phyloP scores from a whole-genome alignment of 2,797 vertebrate genomes.

The Bradypus variegatus region DNA sequence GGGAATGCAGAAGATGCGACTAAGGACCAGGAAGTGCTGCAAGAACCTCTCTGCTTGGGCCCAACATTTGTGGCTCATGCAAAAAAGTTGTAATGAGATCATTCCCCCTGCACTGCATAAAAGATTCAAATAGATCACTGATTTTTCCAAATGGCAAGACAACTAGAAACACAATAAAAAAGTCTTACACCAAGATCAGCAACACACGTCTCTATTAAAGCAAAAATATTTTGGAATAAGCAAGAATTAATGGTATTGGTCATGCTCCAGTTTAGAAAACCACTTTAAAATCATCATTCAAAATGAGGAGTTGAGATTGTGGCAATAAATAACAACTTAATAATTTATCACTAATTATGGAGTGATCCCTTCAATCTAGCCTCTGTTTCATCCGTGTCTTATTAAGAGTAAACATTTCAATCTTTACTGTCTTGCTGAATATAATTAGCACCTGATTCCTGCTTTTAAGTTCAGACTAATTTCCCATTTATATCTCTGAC shows the following conservation, averaged over 20 bases:
- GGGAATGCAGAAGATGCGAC: not conserved
- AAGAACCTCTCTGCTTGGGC: not conserved
- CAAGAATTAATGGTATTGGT: not conserved
- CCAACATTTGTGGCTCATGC: not conserved
- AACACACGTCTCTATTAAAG: not conserved
- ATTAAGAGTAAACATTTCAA: constrained; percentile 25
- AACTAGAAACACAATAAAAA: not conserved
- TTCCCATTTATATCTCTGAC: constrained; percentile 52
- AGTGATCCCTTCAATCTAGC: not conserved
- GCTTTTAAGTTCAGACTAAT: constrained; percentile 27
- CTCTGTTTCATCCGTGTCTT: not conserved
- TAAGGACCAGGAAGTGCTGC: not conserved
- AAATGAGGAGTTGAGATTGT: not conserved
- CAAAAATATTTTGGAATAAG: not conserved
- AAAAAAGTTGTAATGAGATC: not conserved
- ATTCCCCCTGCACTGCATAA: not conserved
- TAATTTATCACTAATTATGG: not conserved
- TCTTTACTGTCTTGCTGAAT: constrained; percentile 45
- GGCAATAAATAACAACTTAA: not conserved
- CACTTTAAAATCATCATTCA: constrained; percentile 33
- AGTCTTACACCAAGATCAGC: not conserved
- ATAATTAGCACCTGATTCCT: constrained; percentile 57
- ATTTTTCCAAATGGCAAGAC: constrained; percentile 11
- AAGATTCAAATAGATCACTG: constrained; percentile 1
- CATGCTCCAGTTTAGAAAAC: not conserved